A percentile compares a stretch with the other conserved stretches of the same genome.
Conservation (phyloP, 2,113 vertebrate genomes). For the Mobula birostris region DNA sequence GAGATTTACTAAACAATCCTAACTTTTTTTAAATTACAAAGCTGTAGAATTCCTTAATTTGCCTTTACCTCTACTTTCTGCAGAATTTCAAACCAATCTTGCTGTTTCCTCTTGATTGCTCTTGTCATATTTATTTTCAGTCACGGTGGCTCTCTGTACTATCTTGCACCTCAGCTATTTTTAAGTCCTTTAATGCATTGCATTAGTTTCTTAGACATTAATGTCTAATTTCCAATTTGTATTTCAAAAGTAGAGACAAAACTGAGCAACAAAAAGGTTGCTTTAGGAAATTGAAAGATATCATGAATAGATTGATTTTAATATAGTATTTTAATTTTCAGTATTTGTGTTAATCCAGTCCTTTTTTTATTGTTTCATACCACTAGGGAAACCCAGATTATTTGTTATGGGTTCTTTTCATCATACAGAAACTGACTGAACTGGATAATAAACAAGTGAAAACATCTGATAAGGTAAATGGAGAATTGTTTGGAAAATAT, state of each 20-base stretch:
- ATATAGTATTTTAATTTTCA: neutral
- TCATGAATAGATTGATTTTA: neutral
- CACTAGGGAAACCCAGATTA: constrained; percentile 68
- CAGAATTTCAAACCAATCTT: neutral
- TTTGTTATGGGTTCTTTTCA: constrained; percentile 69
- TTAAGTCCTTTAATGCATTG: neutral
- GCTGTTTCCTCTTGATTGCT: neutral
- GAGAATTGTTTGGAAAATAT: neutral
- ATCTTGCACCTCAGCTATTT: neutral
- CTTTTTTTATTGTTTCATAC: constrained; percentile 35
- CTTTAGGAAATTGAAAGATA: neutral
- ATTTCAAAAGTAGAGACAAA: neutral
- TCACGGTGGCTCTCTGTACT: neutral
- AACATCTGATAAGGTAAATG: constrained; percentile 76
- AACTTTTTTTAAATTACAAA: neutral
- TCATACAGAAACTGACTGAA: constrained; percentile 64
- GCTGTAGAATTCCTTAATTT: neutral
- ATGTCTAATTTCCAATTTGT: neutral
- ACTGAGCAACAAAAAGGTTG: neutral
- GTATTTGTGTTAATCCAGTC: neutral
- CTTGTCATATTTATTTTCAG: neutral
- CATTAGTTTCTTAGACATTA: neutral
- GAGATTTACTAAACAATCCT: neutral
- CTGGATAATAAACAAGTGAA: constrained; percentile 72
- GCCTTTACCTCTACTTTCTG: neutral